A percentile compares a stretch with the other conserved stretches of the same genome.
phyloP scores from a whole-genome alignment of 2,113 vertebrate species.

The Scatophagus argus region DNA sequence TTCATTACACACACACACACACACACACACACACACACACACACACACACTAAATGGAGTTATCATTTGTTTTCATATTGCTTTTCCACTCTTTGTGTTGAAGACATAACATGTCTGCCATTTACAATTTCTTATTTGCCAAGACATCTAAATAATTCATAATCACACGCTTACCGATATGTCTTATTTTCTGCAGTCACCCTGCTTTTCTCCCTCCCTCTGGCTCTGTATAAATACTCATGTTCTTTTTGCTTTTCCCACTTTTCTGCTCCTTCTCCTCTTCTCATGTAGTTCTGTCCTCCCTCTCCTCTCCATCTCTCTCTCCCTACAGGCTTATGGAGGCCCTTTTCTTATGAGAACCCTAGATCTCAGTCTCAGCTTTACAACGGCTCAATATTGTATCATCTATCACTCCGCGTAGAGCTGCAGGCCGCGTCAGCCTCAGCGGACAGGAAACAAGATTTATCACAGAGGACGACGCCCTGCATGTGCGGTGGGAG shows the following conservation, averaged over 20 bases:
- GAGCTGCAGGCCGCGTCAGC: conserved; percentile 70
- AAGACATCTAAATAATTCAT: conserved; percentile 19
- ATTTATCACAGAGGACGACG: conserved; percentile 69
- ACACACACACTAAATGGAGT: too few relatives aligned
- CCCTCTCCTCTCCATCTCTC: conserved; percentile 26
- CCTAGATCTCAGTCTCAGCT: conserved; percentile 73
- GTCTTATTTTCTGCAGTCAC: conserved; percentile 15
- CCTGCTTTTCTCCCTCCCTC: neutral
- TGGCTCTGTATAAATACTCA: conserved; percentile 4
- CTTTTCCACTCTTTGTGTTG: neutral
- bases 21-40: too few relatives aligned
- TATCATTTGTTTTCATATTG: conserved; percentile 6
- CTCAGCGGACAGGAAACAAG: conserved; percentile 62
- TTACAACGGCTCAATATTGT: conserved; percentile 76
- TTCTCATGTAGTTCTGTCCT: conserved; percentile 24
- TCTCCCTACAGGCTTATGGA: conserved; percentile 67
- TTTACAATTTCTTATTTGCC: conserved; percentile 15
- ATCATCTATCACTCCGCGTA: conserved; percentile 79
- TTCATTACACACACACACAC: neutral
- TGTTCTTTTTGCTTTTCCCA: conserved; percentile 16
- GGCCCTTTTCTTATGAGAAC: conserved; percentile 75
- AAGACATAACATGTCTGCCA: neutral
- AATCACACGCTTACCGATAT: neutral
- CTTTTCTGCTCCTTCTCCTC: conserved; percentile 19
- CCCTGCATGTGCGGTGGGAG: conserved; percentile 55